Percentiles rank a stretch among this genome's conserved stretches.
phyloP scores from a whole-genome alignment of 37 sponge, comb jelly and placozoan species.

The Ephydatia muelleri region DNA sequence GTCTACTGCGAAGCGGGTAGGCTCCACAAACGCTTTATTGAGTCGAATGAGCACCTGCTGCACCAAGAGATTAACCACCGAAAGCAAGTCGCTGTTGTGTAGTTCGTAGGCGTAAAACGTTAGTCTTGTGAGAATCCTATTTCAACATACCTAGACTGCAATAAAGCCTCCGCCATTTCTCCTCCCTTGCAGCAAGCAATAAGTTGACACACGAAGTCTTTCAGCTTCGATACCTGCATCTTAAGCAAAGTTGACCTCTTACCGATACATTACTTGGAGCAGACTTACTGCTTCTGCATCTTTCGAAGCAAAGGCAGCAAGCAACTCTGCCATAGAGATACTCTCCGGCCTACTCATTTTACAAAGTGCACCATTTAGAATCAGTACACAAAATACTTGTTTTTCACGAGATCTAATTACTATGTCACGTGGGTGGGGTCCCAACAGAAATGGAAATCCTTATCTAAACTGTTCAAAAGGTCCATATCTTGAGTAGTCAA shows the following conservation, averaged over 20 bases:
- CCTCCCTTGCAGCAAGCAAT: slow-evolving; percentile 15
- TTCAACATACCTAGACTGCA: slow-evolving; percentile 12
- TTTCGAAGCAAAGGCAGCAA: slow-evolving; percentile 8
- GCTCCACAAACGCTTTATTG: slow-evolving; percentile 43
- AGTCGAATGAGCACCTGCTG: slow-evolving; percentile 64
- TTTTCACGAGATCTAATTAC: neutral
- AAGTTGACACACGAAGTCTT: slow-evolving; percentile 38
- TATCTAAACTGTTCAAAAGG: slow-evolving; percentile 22
- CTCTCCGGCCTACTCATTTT: neutral
- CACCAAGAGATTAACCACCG: slow-evolving; percentile 58
- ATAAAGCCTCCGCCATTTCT: neutral
- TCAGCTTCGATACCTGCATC: slow-evolving; percentile 43
- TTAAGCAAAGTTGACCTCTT: neutral
- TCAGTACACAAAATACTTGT: neutral
- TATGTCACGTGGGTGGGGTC: slow-evolving; percentile 38
- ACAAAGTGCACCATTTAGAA: neutral
- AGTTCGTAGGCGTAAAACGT: neutral
- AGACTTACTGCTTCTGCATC: slow-evolving; percentile 23
- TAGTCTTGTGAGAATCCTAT: neutral
- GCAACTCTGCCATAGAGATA: slow-evolving; percentile 4
- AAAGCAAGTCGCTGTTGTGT: slow-evolving; percentile 47
- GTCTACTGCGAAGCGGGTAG: slow-evolving; percentile 10
- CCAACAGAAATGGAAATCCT: slow-evolving; percentile 38
- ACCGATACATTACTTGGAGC: neutral
- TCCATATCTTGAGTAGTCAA: slow-evolving; percentile 31